These are phyloP conservation scores for Lasioglossum leucozonium DNA, from an alignment of 2,888 invertebrate genomes.

Conservation along the genomic window DNA sequence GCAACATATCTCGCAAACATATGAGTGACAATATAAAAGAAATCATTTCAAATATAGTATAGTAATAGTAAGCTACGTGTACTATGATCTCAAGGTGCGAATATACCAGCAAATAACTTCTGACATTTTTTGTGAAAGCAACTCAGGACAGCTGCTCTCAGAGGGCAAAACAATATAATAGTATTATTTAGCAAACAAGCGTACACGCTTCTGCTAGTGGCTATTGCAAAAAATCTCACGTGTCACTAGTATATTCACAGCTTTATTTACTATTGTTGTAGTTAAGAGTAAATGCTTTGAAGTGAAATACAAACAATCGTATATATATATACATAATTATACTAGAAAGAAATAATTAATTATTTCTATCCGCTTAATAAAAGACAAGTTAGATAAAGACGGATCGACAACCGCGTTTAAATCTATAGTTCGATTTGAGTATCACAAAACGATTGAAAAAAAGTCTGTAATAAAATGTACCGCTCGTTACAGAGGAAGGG, in stretches of 20 bases:
- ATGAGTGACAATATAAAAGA: conserved; percentile 39
- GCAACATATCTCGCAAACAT: conserved; percentile 60
- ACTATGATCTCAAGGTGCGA: not conserved
- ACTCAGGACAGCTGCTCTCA: not conserved
- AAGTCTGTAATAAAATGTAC: conserved; percentile 15
- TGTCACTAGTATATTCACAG: not conserved
- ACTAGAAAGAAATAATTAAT: not conserved
- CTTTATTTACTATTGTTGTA: not conserved
- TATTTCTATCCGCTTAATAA: not conserved
- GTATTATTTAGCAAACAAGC: not conserved
- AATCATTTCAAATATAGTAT: not conserved
- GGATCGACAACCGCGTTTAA: not conserved
- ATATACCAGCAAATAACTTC: not conserved
- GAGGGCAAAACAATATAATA: not conserved
- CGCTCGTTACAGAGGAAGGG: conserved; percentile 10
- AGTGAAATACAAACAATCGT: not conserved
- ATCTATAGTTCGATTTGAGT: conserved; percentile 1
- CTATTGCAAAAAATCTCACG: not conserved
- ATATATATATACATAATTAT: not conserved
- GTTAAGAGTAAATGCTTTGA: not conserved
- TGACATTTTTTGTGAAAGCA: not conserved
- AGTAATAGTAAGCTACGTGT: no score
- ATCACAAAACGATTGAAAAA: conserved; percentile 29
- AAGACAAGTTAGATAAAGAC: not conserved
- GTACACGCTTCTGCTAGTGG: not conserved